phyloP scores from a whole-genome alignment of 2,113 vertebrate species.

The Nothocercus nigrocapillus region DNA sequence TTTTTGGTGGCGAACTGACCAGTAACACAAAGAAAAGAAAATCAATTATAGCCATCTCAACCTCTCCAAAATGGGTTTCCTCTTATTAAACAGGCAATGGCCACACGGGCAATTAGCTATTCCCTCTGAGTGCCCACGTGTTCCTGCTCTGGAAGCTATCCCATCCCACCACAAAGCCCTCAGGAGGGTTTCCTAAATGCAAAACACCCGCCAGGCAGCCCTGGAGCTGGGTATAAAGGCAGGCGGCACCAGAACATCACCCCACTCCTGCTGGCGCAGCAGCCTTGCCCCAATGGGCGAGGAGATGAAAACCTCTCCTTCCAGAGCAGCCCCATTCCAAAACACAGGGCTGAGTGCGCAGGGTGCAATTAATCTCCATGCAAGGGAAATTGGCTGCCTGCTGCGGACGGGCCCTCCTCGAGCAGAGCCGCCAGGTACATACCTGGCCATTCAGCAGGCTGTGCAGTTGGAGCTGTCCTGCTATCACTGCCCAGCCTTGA shows the following conservation, averaged over 20 bases:
- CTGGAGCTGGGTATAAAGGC: neutral
- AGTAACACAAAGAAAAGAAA: neutral
- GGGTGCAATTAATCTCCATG: neutral
- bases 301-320: rapidly evolving
- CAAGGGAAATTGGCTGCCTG: neutral
- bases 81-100: neutral
- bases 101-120: neutral
- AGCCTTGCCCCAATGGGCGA: neutral
- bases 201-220: neutral
- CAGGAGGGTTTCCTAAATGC: too few relatives aligned
- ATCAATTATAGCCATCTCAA: neutral
- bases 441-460: too few relatives aligned
- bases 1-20: neutral
- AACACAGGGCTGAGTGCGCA: neutral
- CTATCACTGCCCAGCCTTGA: neutral
- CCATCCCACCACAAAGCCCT: neutral
- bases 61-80: neutral
- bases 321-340: neutral
- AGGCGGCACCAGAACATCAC: neutral
- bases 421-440: neutral
- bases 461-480: neutral
- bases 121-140: neutral
- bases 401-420: too few relatives aligned
- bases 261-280: rapidly evolving
- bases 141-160: neutral